Evolutionary conservation across 2,113 vertebrate genomes (phyloP).

Genomic region (Zosterops borbonicus): DNA sequence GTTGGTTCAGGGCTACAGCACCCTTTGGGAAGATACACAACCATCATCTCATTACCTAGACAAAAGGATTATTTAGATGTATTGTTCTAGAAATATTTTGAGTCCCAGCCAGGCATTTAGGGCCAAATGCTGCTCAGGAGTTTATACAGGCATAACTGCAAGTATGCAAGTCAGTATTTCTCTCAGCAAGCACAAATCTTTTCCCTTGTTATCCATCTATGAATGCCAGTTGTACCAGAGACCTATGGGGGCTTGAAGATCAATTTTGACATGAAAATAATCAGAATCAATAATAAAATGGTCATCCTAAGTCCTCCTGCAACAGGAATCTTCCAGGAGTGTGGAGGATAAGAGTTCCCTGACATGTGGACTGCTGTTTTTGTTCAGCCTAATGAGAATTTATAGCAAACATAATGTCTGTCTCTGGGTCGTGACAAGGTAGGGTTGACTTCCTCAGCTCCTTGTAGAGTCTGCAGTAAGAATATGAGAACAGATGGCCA

Average conservation of each 20-base stretch:
- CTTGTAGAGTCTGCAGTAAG: not conserved
- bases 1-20: not conserved
- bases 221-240: not conserved
- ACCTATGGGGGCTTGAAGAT: not conserved
- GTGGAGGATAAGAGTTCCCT: not conserved
- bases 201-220: not conserved
- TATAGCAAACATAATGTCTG: not conserved
- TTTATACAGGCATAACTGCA: not conserved
- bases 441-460: not conserved
- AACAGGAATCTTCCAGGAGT: not conserved
- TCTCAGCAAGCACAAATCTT: not conserved
- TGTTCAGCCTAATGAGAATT: not conserved
- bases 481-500: not conserved
- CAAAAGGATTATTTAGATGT: not conserved
- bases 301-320: not conserved
- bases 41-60: not conserved
- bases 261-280: not conserved
- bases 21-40: not conserved
- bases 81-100: not conserved
- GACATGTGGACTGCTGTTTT: not conserved
- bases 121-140: not conserved
- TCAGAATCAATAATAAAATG: not conserved
- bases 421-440: not conserved
- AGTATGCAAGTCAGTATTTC: not conserved
- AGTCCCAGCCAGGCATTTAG: not conserved